Evolutionary conservation across 2,888 invertebrate genomes (phyloP).

Genomic region (Dysmachus trigonus): DNA sequence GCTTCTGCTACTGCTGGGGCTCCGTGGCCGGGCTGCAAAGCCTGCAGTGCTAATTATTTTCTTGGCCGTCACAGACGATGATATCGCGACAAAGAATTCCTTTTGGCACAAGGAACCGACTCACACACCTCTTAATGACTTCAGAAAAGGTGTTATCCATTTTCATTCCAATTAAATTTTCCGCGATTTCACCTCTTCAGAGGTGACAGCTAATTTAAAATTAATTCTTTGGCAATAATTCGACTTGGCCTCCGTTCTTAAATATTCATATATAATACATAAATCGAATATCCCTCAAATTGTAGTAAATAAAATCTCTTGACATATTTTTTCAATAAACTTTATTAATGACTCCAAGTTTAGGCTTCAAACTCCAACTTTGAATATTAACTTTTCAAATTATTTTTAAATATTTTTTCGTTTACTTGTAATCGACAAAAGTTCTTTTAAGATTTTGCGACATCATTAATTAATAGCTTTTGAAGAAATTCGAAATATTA

Average conservation of each 20-base stretch:
- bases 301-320: neutral
- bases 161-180: neutral
- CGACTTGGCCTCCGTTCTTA: neutral
- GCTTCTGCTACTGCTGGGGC: neutral
- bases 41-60: slow-evolving; percentile 27
- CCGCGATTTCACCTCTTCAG: neutral
- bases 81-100: slow-evolving; percentile 1
- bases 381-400: too few species aligned
- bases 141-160: neutral
- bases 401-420: too few species aligned
- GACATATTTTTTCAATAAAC: neutral
- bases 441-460: too few species aligned
- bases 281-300: neutral
- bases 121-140: neutral
- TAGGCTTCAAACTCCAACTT: neutral
- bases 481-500: too few species aligned
- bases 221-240: neutral
- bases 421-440: too few species aligned
- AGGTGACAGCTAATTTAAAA: neutral
- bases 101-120: neutral
- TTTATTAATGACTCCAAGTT: neutral
- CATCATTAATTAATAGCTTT: too few species aligned
- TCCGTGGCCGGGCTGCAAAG: neutral
- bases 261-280: neutral
- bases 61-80: slow-evolving; percentile 5